Base-by-base conservation (phyloP, 2,888 invertebrate species). In the Callyntrura guangdongensis region DNA sequence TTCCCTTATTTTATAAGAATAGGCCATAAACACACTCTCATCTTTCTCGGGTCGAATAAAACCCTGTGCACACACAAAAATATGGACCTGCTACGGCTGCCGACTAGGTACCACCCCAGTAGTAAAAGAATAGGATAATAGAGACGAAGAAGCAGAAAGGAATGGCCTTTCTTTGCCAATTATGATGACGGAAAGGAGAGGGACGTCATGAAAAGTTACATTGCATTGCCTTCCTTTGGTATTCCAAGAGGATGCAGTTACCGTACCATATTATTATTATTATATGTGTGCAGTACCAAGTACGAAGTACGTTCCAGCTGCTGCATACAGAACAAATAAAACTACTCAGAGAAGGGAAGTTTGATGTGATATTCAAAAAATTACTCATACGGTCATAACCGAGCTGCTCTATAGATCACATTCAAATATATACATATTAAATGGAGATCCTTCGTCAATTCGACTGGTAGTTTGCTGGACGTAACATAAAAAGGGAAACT, bases 351-450 rank as follows among this genome's bases (percentile, higher is more conserved):
- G 20, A 53, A 77, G 36, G 49, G 84, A 86, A 59, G 81, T 72
- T 59, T 61, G 86, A 86, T 86, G 86, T 74, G 86, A 74, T 86
- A 86, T 86, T 86, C 86, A 74, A 86, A 77, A 77, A 86, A 86
- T 86, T 86, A 86, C 86, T 86, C 86, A 74, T 59, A 74, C 86
- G 86, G 74, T 61, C 86, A 86, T 86, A 86, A 86, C 74, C 74
- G 86, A 36, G 86, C 74, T 74, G 25, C 59, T 86, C 86, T 72
- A 86, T 61, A 74, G 74, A 86, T 86, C 86, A 56, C 74, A 86
- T 74, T 74, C 74, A 86, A 86, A 86, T 83, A 61, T 83, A 61
- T 83, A 64, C 83, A 83, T 64, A 83, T 83, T 49, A 64, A 83
- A 83, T 25, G 49, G 83, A 64, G 67, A 47, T 64, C 25, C 61